Evolutionary conservation across 2,113 vertebrate genomes (phyloP).

Genomic region (Chionomys nivalis): DNA sequence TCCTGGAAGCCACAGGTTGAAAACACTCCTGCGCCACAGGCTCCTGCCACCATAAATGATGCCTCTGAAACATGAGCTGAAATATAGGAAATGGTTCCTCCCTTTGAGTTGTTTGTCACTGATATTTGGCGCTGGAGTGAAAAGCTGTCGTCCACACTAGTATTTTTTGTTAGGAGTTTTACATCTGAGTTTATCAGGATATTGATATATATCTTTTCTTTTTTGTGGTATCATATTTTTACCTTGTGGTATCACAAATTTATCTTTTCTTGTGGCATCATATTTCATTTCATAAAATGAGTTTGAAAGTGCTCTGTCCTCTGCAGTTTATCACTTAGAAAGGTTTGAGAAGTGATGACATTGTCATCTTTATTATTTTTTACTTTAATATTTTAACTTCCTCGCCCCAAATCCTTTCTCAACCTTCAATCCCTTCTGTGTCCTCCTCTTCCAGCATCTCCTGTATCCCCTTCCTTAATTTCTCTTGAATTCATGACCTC

Average conservation of each 20-base stretch:
- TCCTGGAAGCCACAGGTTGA: neutral
- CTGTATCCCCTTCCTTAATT: neutral
- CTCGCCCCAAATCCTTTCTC: accelerated
- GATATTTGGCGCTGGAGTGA: neutral
- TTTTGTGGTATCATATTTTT: neutral
- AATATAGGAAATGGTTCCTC: neutral
- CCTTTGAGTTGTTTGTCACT: neutral
- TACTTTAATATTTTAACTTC: neutral
- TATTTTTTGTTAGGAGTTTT: neutral
- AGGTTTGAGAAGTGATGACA: neutral
- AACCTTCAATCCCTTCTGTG: neutral
- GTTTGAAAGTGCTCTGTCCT: neutral
- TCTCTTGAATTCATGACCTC: neutral
- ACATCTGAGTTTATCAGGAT: neutral
- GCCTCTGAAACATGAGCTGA: neutral
- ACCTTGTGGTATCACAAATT: neutral
- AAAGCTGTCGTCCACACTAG: neutral
- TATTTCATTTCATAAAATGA: neutral
- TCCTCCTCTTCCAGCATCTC: neutral
- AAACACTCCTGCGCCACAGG: neutral
- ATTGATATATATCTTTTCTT: neutral
- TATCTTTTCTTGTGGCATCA: neutral
- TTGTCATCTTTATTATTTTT: neutral
- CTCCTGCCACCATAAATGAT: neutral
- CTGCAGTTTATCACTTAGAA: neutral